Evolutionary conservation across 2,797 vertebrate genomes (phyloP), one percentile per base, ranked within the genome.

Genomic region (Mus minutoides): DNA sequence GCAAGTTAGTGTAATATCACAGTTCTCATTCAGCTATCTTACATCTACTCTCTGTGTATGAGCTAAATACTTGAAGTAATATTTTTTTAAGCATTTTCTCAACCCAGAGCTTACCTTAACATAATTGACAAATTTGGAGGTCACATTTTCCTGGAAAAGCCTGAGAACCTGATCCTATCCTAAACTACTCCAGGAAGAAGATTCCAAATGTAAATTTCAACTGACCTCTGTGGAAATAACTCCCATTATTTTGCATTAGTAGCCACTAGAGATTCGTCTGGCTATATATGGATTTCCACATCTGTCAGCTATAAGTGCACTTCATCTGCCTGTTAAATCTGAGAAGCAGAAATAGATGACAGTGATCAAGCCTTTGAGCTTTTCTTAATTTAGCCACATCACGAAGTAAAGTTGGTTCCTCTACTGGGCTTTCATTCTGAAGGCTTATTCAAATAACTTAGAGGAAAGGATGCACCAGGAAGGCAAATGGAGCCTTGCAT

Each of bases 301-400:
- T 98, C 96, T 97, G 97, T 97, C 96, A 97, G 93, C 97, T 97
- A 93, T 95, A 96, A 98, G 97, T 94, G 93, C 94, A 96, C 96
- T 97, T 97, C 96, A 97, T 97, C 94, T 96, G 94, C 93, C 95
- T 97, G 90, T 96, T 97, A 96, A 97, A 97, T 97, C 93, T 94
- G 71, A 95, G 92, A 97, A 79, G 92, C 96, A 85, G 92, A 96
- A 97, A 97, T 97, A 97, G 97, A 97, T 94, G 94, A 95, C 96
- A 97, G 95, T 96, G 95, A 97, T 97, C 96, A 97, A 97, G 93
- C 14, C 93, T 97, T 87, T 90, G 86, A 95, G 96, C 86, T 92
- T 96, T 86, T 87, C 94, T 94, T 95, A 95, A 97, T 97, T 96
- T 97, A 97, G 96, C 73, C 89, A 95, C 88, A 82, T 96, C 86